Evolutionary conservation across 1,140 invertebrate species (phyloP).

Genomic region (Ylistrum balloti): DNA sequence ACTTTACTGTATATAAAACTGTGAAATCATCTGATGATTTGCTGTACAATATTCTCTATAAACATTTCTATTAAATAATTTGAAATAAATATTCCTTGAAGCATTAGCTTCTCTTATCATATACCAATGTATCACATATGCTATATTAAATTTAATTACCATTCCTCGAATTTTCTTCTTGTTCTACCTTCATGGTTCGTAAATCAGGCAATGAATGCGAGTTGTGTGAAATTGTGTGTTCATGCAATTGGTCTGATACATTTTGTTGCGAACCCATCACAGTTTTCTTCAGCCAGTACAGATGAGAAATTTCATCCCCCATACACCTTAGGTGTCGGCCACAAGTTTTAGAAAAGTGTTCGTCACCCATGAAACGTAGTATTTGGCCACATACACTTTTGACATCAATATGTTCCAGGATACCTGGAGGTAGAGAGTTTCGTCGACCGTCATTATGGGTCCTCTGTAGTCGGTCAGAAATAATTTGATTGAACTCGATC

Average conservation of each 20-base stretch:
- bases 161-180: neutral
- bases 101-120: too few relatives aligned
- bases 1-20: too few relatives aligned
- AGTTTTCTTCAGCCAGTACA: conserved; percentile 59
- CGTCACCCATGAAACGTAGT: conserved; percentile 66
- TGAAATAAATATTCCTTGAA: too few relatives aligned
- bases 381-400: conserved; percentile 64
- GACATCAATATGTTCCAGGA: conserved; percentile 57
- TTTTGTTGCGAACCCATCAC: conserved; percentile 30
- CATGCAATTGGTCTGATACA: neutral
- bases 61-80: too few relatives aligned
- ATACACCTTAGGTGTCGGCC: conserved; percentile 65
- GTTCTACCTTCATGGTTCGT: neutral
- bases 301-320: conserved; percentile 66
- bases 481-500: neutral
- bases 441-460: conserved; percentile 44
- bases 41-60: too few relatives aligned
- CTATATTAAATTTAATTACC: neutral
- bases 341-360: conserved; percentile 64
- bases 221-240: neutral
- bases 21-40: too few relatives aligned
- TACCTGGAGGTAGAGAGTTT: conserved; percentile 54
- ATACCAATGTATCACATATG: too few relatives aligned
- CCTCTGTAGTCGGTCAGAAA: neutral
- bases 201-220: neutral